Percentiles rank a stretch among this genome's conserved stretches.
Conservation (phyloP, 2,888 invertebrate species). For the Sarcophaga caerulescens region DNA sequence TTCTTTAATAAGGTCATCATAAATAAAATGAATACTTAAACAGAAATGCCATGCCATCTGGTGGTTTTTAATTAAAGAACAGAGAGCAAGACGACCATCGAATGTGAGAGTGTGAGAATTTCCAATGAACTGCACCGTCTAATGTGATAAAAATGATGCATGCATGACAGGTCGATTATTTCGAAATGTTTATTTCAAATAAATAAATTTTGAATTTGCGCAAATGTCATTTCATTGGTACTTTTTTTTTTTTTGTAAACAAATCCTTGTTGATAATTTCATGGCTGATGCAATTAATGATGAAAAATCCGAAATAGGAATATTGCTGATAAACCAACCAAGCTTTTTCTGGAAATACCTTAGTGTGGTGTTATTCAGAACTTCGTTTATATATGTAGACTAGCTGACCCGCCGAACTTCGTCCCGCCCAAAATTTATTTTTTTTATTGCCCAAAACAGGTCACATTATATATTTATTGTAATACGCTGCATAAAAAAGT, state of each 20-base stretch:
- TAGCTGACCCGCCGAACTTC: too few species aligned
- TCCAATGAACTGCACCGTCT: too few species aligned
- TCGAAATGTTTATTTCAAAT: not conserved
- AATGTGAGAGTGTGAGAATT: not conserved
- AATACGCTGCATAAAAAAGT: too few species aligned
- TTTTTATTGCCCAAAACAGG: too few species aligned
- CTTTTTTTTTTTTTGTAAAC: not conserved
- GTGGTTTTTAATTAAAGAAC: not conserved
- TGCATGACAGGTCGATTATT: not conserved
- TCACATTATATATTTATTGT: too few species aligned
- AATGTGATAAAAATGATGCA: too few species aligned
- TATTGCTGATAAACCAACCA: not conserved
- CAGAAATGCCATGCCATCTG: too few species aligned
- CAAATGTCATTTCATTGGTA: not conserved
- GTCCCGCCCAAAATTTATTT: too few species aligned
- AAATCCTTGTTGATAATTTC: conserved; percentile 21
- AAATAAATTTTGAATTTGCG: conserved; percentile 1
- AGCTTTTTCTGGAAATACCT: not conserved
- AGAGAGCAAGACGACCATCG: not conserved
- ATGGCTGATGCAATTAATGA: conserved; percentile 36
- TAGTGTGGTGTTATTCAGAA: not conserved
- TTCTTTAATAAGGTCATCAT: conserved; percentile 20
- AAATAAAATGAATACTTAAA: not conserved
- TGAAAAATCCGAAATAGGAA: not conserved
- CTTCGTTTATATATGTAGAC: not conserved